Evolutionary conservation across 2,888 invertebrate genomes (phyloP).

Genomic region (Pollenia labialis): DNA sequence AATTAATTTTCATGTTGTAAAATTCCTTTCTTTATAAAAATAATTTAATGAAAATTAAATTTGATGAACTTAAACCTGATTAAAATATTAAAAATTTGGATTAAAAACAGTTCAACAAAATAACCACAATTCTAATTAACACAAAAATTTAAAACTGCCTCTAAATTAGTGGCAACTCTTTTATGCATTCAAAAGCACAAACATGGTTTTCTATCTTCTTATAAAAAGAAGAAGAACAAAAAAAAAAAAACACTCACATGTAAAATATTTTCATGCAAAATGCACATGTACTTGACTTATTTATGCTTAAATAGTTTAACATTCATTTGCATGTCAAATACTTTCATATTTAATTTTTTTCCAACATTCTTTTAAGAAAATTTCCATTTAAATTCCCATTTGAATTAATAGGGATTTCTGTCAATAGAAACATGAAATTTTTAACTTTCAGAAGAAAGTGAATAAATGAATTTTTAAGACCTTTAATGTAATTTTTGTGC

Average conservation of each 20-base stretch:
- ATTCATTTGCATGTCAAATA: conserved; percentile 66
- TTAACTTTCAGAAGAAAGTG: not conserved
- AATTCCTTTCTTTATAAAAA: too few relatives aligned
- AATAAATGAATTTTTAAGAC: not conserved
- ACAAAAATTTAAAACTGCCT: too few relatives aligned
- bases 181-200: not conserved
- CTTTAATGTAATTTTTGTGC: too few relatives aligned
- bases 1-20: too few relatives aligned
- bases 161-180: not conserved
- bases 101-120: too few relatives aligned
- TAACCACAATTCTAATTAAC: too few relatives aligned
- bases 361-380: conserved; percentile 8
- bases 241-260: not conserved
- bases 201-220: not conserved
- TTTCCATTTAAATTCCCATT: conserved; percentile 19
- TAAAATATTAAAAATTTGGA: too few relatives aligned
- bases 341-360: conserved; percentile 23
- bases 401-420: conserved; percentile 29
- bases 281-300: conserved; percentile 36
- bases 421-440: not conserved
- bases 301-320: conserved; percentile 42
- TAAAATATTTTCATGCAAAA: conserved; percentile 9
- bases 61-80: too few relatives aligned
- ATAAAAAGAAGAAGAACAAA: not conserved
- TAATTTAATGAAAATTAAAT: too few relatives aligned